Evolutionary conservation across 1,140 invertebrate genomes (phyloP), one percentile per base, ranked within the genome.

Genomic region (Drosophila mojavensis): DNA sequence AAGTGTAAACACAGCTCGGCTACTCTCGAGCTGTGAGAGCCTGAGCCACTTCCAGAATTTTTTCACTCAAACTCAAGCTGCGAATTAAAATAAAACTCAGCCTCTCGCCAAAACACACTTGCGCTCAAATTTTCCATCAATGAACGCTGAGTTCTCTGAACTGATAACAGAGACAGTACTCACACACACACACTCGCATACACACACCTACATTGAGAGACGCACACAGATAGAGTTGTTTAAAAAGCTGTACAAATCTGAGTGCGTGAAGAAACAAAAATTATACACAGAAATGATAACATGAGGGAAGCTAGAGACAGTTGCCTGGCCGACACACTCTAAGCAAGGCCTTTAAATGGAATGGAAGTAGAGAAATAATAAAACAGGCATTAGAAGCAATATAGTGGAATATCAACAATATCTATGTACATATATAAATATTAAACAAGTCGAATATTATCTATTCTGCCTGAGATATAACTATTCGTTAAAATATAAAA

Each of bases 1-100:
- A 83, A 86, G 83, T 88, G 76, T 86, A 88, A 88, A 86, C 83
- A 86, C 79, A 79, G 68, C 64, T 63, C 62, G 55, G 79, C 66
- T 71, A 53, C 58, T 55, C 33, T 17, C 43, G 43, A 47, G 39
- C 28, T 56, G 7, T 30, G 56, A 56, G 54, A 54, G 64, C 51
- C 41, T 64, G 30, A 47, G 51, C 54, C 39, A 9, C 76, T 82
- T 82, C 69, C 76, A 85, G 15, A 54, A 41, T 45, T 62, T 58
- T 70, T 76, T 75, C 84, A 88, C 84, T 88, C 84, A 90, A 83
- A 79, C 56, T 58, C 55, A 67, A 39, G 55, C 51, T 24, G 13
- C 41, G 15, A 43, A 54, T 13, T 53, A 45, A 48, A 67, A 47
- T 28, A 20, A 26, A 43, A 48, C 56, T 65, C 56, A 58, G 43